Evolutionary conservation across 2,113 vertebrate species (phyloP).

Genomic region (Aplodontia rufa): DNA sequence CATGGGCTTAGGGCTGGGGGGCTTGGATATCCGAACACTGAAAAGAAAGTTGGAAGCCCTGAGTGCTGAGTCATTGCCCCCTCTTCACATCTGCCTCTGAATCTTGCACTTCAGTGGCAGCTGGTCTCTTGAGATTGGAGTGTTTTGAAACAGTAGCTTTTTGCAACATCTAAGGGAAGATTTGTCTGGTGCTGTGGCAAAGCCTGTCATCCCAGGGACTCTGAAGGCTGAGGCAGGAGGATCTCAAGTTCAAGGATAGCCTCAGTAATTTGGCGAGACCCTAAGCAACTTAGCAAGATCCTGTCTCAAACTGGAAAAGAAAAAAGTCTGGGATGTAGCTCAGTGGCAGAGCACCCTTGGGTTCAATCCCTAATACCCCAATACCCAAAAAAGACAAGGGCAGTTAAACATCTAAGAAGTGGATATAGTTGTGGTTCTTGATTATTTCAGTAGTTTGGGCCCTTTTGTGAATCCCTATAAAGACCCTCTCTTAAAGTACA

Average conservation of each 20-base stretch:
- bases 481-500: neutral
- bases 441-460: neutral
- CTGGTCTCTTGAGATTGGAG: neutral
- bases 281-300: too few relatives aligned
- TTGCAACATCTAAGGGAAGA: neutral
- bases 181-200: too few relatives aligned
- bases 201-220: too few relatives aligned
- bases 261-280: too few relatives aligned
- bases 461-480: constrained; percentile 13
- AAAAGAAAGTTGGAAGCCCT: neutral
- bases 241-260: too few relatives aligned
- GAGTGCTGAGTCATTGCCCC: neutral
- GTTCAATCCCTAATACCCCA: too few relatives aligned
- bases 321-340: too few relatives aligned
- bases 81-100: accelerated
- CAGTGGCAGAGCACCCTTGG: too few relatives aligned
- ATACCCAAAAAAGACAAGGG: neutral
- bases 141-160: neutral
- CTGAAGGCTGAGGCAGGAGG: too few relatives aligned
- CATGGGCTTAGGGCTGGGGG: constrained; percentile 87
- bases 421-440: neutral
- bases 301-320: too few relatives aligned
- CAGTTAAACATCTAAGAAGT: neutral
- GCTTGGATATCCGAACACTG: constrained; percentile 87
- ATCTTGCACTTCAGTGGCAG: neutral